These are phyloP conservation scores for Microplitis demolitor DNA, from an alignment of 1,140 invertebrate genomes.

Conservation along the genomic window DNA sequence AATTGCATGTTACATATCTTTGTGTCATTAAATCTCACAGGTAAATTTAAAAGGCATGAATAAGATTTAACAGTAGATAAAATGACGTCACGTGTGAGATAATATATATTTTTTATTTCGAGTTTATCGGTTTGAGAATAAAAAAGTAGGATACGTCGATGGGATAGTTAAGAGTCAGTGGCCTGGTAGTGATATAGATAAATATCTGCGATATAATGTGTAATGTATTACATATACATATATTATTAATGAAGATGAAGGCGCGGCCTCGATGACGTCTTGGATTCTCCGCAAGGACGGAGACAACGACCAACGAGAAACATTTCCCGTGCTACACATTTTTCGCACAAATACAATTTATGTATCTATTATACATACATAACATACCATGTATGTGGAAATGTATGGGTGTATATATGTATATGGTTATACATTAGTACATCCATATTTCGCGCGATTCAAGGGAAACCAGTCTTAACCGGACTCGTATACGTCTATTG, in stretches of 20 bases:
- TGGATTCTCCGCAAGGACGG: conserved; percentile 41
- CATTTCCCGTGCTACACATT: conserved; percentile 17
- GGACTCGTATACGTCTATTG: conserved; percentile 13
- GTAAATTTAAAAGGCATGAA: too few relatives aligned
- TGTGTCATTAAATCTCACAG: too few relatives aligned
- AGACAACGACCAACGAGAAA: conserved; percentile 13
- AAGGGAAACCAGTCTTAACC: conserved; percentile 40
- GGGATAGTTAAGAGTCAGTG: neutral
- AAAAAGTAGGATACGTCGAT: neutral
- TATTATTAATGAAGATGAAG: neutral
- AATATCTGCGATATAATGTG: neutral
- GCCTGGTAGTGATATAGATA: neutral
- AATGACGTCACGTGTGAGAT: too few relatives aligned
- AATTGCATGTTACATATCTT: too few relatives aligned
- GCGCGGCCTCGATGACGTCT: conserved; percentile 19
- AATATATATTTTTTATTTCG: too few relatives aligned
- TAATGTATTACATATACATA: too few relatives aligned
- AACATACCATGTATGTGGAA: neutral
- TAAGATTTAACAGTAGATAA: too few relatives aligned
- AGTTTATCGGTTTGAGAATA: too few relatives aligned
- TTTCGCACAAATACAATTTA: neutral
- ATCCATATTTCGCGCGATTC: conserved; percentile 18
- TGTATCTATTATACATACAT: neutral
- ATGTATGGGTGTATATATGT: too few relatives aligned
- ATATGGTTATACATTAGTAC: conserved; percentile 17